These are phyloP conservation scores for Cyclina sinensis DNA, from an alignment of 1,140 invertebrate species.

Conservation along the genomic window DNA sequence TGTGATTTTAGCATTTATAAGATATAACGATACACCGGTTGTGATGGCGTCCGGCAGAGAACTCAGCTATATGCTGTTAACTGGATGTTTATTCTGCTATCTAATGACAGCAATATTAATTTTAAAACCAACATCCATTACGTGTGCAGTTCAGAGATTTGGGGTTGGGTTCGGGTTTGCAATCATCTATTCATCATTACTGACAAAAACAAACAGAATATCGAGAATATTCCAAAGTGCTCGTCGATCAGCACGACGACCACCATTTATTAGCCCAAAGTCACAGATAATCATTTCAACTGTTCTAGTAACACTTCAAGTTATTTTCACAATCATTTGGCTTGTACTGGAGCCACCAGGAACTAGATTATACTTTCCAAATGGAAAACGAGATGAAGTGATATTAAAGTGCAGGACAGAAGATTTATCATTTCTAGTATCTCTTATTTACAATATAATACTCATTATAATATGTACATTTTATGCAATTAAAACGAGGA, in stretches of 20 bases:
- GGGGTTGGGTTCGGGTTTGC: slow-evolving; percentile 91
- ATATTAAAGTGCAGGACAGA: slow-evolving; percentile 91
- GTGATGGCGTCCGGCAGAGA: slow-evolving; percentile 86
- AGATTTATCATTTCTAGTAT: slow-evolving; percentile 91
- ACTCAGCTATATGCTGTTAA: slow-evolving; percentile 85
- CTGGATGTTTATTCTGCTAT: slow-evolving; percentile 85
- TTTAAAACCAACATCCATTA: slow-evolving; percentile 88
- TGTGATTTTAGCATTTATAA: slow-evolving; percentile 84
- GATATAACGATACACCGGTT: slow-evolving; percentile 85
- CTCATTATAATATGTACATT: slow-evolving; percentile 92
- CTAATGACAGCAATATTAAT: slow-evolving; percentile 85
- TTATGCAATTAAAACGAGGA: slow-evolving; percentile 93
- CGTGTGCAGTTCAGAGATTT: slow-evolving; percentile 90
- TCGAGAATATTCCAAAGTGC: slow-evolving; percentile 92
- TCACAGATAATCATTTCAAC: slow-evolving; percentile 97
- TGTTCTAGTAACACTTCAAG: slow-evolving; percentile 89
- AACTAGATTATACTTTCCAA: slow-evolving; percentile 89
- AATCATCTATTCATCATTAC: slow-evolving; percentile 92
- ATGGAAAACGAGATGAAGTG: slow-evolving; percentile 83
- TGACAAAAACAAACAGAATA: slow-evolving; percentile 93
- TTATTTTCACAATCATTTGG: slow-evolving; percentile 88
- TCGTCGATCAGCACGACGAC: slow-evolving; percentile 94
- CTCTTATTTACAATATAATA: slow-evolving; percentile 92
- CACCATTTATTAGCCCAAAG: slow-evolving; percentile 96
- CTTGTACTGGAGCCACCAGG: slow-evolving; percentile 90